Base-by-base conservation (phyloP, 2,113 vertebrate genomes). In the Tetraodon nigroviridis region DNA sequence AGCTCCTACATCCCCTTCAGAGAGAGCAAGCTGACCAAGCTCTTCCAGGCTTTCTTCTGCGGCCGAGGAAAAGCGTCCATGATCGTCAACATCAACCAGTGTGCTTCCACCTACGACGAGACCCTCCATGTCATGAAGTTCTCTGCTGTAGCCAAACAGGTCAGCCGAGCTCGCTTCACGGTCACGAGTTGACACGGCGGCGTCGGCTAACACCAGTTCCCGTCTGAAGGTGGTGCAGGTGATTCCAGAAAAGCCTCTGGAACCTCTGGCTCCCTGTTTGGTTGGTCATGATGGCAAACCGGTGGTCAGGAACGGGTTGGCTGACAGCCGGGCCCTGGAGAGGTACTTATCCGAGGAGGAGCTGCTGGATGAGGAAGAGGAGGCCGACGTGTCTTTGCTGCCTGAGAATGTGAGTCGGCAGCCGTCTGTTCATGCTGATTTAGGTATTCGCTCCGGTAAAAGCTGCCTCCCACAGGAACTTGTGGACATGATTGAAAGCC, bases 111-210 rank as follows among this genome's bases (percentile, higher is more conserved):
- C 0, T 94, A 94, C 7, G 93, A 94, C 8, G 94, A 95, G 79
- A 97, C 92, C 0, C 88, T 95, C 1, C 92, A 95, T 2, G 91
- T 95, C 1, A 92, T 96, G 93, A 95, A 94, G 46, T 97, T 97
- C 83, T 93, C 94, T 51, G 93, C 93, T 24, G 51, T 94, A 17
- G 93, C 93, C 60, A 93, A 92, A 74, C 91, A 94, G 92, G 93
- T 94, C 45, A 50, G 66, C 22, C 10, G 19, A 52, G 11, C 0
- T n/a, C 12, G 27, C 3, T 4, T 41, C 5, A 6, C 0, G 11
- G 10, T 17, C 14, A 7, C 7, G 19, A 10, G 17, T 6, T 18
- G 22, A 2, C 2, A n/a, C 5, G 44, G 44, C 44, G 16, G 4
- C 44, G 15, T 15, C 14, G 44, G 44, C 44, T 46, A 6, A 46